These are phyloP conservation scores for Hipparchia sbordonii DNA, from an alignment of 2,888 invertebrate genomes.

Conservation along the genomic window DNA sequence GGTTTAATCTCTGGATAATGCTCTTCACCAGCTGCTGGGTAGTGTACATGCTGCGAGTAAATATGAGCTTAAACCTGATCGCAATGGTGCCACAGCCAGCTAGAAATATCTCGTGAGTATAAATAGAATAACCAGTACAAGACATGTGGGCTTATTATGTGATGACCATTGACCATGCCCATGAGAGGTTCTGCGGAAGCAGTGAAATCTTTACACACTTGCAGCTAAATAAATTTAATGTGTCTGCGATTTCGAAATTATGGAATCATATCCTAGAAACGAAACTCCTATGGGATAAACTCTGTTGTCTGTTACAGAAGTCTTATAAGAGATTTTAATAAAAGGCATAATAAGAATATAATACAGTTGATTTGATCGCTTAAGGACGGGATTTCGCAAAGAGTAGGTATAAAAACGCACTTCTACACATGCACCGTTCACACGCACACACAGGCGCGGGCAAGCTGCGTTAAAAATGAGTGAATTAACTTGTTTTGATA, in stretches of 20 bases:
- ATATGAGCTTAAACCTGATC: conserved; percentile 88
- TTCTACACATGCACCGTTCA: too few relatives aligned
- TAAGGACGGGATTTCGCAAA: too few relatives aligned
- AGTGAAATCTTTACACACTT: not conserved
- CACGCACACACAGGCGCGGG: too few relatives aligned
- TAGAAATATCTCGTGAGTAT: conserved; percentile 45
- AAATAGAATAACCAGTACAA: not conserved
- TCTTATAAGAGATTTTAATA: too few relatives aligned
- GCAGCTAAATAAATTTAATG: not conserved
- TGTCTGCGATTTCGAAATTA: too few relatives aligned
- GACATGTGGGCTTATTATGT: not conserved
- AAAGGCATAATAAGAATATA: too few relatives aligned
- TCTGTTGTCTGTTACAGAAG: too few relatives aligned
- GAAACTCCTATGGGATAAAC: too few relatives aligned
- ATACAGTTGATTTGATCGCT: too few relatives aligned
- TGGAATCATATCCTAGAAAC: not conserved
- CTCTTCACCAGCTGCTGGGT: conserved; percentile 88
- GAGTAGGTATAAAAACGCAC: too few relatives aligned
- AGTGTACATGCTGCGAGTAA: conserved; percentile 88
- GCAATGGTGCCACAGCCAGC: conserved; percentile 84
- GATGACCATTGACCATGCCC: not conserved
- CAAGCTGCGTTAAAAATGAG: too few relatives aligned
- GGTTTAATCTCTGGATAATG: conserved; percentile 83
- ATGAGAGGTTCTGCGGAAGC: not conserved
- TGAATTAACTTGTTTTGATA: too few relatives aligned